These are phyloP conservation scores for Sesia apiformis DNA, from an alignment of 2,888 invertebrate genomes.

Conservation along the genomic window DNA sequence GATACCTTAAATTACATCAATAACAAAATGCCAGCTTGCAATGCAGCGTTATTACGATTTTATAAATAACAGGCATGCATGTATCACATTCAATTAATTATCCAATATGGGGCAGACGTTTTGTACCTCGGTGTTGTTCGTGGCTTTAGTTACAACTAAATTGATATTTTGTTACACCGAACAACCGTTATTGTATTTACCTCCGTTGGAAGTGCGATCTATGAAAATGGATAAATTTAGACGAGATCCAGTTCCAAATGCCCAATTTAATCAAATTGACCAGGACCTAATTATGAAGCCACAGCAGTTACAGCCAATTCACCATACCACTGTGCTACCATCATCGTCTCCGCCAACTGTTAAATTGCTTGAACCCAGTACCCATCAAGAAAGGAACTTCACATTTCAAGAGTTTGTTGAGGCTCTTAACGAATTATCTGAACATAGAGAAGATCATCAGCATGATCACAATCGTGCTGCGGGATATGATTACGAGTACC, in stretches of 20 bases:
- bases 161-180: slow-evolving; percentile 6
- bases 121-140: slow-evolving; percentile 10
- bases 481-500: slow-evolving; percentile 10
- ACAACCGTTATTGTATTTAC: slow-evolving; percentile 23
- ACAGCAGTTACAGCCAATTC: slow-evolving; percentile 6
- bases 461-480: slow-evolving; percentile 16
- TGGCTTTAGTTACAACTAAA: slow-evolving; percentile 19
- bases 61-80: slow-evolving; percentile 24
- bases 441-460: slow-evolving; percentile 16
- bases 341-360: slow-evolving; percentile 5
- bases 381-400: slow-evolving; percentile 7
- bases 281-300: slow-evolving; percentile 3
- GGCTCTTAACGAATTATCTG: slow-evolving; percentile 24
- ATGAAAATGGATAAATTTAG: slow-evolving; percentile 9
- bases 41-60: slow-evolving; percentile 13
- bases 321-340: not conserved
- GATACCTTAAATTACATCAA: not conserved
- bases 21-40: slow-evolving; percentile 32
- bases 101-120: slow-evolving; percentile 30
- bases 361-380: not conserved
- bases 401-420: slow-evolving; percentile 27
- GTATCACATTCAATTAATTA: slow-evolving; percentile 15
- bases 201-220: slow-evolving; percentile 32
- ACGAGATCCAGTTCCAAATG: slow-evolving; percentile 7
- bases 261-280: slow-evolving; percentile 1